These are phyloP conservation scores for Hylyphantes graminicola DNA, from an alignment of 1,140 invertebrate species.

Conservation along the genomic window DNA sequence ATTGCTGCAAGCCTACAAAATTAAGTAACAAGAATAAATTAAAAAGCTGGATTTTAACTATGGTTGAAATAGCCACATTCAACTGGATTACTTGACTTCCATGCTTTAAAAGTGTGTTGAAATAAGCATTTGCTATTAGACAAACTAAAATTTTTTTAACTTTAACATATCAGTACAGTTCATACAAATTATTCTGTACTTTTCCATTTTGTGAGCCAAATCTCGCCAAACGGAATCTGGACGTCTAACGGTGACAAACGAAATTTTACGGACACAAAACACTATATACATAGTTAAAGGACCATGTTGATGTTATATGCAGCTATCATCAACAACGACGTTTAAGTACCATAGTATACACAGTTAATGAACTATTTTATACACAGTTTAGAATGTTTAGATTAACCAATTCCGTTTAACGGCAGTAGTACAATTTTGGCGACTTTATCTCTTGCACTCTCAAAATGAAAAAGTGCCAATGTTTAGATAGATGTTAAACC, in stretches of 20 bases:
- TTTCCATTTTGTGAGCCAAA: too few species aligned
- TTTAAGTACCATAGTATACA: too few species aligned
- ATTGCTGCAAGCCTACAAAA: neutral
- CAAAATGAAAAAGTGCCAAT: neutral
- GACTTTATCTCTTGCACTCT: neutral
- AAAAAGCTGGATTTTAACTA: neutral
- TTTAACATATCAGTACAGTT: neutral
- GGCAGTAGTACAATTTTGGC: neutral
- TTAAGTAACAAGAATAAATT: neutral
- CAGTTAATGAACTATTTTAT: too few species aligned
- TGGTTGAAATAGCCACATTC: neutral
- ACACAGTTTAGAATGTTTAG: too few species aligned
- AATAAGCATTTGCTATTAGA: neutral
- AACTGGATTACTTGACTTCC: neutral
- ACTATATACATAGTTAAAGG: too few species aligned
- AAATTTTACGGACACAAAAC: too few species aligned
- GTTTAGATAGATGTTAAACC: neutral
- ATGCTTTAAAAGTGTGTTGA: neutral
- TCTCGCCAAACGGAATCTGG: too few species aligned
- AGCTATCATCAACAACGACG: too few species aligned
- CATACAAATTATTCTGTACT: too few species aligned
- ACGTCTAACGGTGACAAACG: too few species aligned
- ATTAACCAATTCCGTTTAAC: neutral
- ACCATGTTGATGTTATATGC: too few species aligned
- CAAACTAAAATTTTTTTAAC: neutral